Conservation (phyloP, 2,797 vertebrate species). For the Chloroceryle inda region DNA sequence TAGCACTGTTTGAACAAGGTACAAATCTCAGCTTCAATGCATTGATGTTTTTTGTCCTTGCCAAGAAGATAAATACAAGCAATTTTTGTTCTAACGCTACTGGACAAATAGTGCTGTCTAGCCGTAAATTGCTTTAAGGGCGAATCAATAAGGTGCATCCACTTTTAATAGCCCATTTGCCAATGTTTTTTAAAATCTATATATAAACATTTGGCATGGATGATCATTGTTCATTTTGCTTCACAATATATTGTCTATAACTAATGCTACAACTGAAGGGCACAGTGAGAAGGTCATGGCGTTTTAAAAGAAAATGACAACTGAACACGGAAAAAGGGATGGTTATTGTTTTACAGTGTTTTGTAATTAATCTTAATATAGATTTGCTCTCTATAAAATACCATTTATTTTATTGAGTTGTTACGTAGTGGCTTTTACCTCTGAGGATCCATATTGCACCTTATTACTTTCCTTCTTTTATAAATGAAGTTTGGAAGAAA, state of each 20-base stretch:
- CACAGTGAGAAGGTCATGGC: neutral
- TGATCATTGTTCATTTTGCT: constrained; percentile 51
- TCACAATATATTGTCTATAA: neutral
- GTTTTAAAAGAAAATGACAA: neutral
- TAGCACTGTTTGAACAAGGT: neutral
- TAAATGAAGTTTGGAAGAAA: neutral
- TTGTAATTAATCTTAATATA: constrained; percentile 40
- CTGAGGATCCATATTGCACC: neutral
- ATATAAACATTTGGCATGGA: constrained; percentile 24
- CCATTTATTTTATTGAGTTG: neutral
- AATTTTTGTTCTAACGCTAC: constrained; percentile 35
- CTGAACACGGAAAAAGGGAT: neutral
- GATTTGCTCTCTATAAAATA: neutral
- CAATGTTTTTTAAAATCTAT: neutral
- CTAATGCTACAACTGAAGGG: neutral
- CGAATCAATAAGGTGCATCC: constrained; percentile 36
- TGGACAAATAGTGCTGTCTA: constrained; percentile 6
- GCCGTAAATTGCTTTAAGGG: constrained; percentile 39
- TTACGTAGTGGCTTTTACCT: neutral
- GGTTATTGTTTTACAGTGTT: constrained; percentile 4
- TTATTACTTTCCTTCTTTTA: neutral
- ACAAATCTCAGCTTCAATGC: neutral
- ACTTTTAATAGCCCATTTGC: constrained; percentile 32
- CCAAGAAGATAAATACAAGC: constrained; percentile 33
- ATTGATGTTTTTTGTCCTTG: neutral